Evolutionary conservation across 2,113 vertebrate genomes (phyloP), one percentile per base, ranked within the genome.

Genomic region (Canis aureus): DNA sequence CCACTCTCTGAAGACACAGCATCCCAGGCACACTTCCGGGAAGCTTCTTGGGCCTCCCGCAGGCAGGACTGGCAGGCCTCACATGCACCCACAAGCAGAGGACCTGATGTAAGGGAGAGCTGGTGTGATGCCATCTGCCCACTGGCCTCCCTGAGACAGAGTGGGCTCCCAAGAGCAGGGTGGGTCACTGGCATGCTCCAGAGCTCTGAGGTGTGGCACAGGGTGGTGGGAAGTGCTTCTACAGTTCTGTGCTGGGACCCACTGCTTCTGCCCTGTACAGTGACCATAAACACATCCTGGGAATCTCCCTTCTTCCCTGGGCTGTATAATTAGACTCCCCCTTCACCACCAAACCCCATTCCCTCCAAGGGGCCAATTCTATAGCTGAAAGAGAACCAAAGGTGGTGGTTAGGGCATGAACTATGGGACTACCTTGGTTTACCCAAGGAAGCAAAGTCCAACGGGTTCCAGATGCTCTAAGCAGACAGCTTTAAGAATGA

Each of bases 11-110:
- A 71, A 74, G 66, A 55, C 49, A 60, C 23, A 43, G 66, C 29
- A 1, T 22, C 12, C 0, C 16, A 3, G 22, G 25, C 15, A 25
- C 7, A 17, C n/a, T 73, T 57, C n/a, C 13, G 8, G 23, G 43
- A 71, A 43, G 43, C 55, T 11, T 43, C 89, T 23, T 22, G 1
- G n/a, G 67, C 23, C 89, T 11, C 11, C 66, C 51, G 43, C 15
- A 2, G 49, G 57, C 23, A 25, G 49, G 79, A n/a, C 62, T 15
- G 57, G 53, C 38, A 5, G 0, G 12, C 29, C 60, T 38, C 25
- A 11, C 11, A 8, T 20, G 64, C 6, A 22, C 16, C 8, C 59
- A 22, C 29, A 22, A 12, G 35, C 29, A 35, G 20, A 20, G 35
- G 27, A 10, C 76, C n/a, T 8, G 11, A 35, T 15, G 35, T 38